Conservation (phyloP, 2,113 vertebrate genomes). For the Zapornia atra region DNA sequence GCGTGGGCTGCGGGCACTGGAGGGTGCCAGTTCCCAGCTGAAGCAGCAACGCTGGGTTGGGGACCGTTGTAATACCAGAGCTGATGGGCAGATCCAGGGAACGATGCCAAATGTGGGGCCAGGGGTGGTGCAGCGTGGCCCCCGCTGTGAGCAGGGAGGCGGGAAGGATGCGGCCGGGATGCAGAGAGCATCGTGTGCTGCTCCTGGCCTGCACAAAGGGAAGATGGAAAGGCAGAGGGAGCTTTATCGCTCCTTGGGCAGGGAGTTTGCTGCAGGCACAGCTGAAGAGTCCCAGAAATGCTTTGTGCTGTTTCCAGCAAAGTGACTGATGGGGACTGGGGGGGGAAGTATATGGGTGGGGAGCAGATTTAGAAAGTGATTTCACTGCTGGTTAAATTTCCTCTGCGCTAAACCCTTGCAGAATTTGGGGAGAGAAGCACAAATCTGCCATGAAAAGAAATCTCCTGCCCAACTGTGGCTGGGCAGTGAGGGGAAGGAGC, state of each 20-base stretch:
- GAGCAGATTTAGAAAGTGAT: neutral
- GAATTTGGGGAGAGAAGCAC: neutral
- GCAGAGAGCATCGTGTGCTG: neutral
- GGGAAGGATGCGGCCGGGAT: neutral
- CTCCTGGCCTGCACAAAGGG: neutral
- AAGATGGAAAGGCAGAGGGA: neutral
- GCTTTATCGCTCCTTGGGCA: neutral
- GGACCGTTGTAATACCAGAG: neutral
- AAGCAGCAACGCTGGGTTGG: neutral
- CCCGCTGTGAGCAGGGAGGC: rapidly evolving
- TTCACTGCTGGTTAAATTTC: neutral
- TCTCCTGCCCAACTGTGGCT: neutral
- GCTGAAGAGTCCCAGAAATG: neutral
- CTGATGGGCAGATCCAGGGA: neutral
- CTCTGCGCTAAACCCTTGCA: neutral
- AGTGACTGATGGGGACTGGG: neutral
- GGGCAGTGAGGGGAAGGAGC: neutral
- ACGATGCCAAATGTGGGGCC: neutral
- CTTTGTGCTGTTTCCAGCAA: neutral
- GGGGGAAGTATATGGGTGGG: neutral
- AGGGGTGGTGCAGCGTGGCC: rapidly evolving
- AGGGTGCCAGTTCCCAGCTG: neutral
- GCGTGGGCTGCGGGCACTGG: neutral
- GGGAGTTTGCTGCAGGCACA: neutral
- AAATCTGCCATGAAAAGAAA: neutral